Conservation (phyloP, 2,888 invertebrate genomes). For the Digitonthophagus gazella region DNA sequence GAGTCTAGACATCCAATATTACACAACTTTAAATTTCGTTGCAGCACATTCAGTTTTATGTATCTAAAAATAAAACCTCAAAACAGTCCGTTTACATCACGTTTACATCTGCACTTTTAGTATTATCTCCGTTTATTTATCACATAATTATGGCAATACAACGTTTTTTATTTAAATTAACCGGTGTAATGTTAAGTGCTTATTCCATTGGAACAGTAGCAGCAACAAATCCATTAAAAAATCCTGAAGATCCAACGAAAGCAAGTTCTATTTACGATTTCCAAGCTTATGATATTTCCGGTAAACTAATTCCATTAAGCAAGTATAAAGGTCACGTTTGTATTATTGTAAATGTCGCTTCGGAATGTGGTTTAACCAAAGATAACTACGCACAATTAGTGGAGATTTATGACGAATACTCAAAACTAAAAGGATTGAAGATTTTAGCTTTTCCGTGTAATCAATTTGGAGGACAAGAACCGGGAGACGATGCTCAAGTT, state of each 20-base stretch:
- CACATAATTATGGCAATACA: not conserved
- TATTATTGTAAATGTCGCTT: conserved; percentile 85
- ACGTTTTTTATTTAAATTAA: not conserved
- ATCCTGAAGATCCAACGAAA: conserved; percentile 18
- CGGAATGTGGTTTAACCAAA: conserved; percentile 79
- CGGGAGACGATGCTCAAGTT: conserved; percentile 63
- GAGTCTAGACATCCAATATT: not conserved
- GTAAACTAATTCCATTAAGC: conserved; percentile 74
- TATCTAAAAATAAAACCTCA: not conserved
- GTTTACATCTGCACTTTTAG: not conserved
- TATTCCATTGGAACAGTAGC: conserved; percentile 16
- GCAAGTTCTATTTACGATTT: conserved; percentile 80
- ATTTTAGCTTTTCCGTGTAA: conserved; percentile 87
- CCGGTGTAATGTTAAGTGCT: conserved; percentile 19
- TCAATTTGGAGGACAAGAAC: conserved; percentile 75
- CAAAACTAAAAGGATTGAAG: conserved; percentile 66
- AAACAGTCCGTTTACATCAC: not conserved
- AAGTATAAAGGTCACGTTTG: conserved; percentile 80
- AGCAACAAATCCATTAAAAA: conserved; percentile 16
- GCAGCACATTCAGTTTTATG: not conserved
- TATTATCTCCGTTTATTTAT: not conserved
- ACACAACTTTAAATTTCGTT: not conserved
- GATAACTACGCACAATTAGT: conserved; percentile 82
- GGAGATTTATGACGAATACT: conserved; percentile 71
- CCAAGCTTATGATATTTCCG: conserved; percentile 78